Evolutionary conservation across 2,113 vertebrate species (phyloP).

Genomic region (Pelodiscus sinensis): DNA sequence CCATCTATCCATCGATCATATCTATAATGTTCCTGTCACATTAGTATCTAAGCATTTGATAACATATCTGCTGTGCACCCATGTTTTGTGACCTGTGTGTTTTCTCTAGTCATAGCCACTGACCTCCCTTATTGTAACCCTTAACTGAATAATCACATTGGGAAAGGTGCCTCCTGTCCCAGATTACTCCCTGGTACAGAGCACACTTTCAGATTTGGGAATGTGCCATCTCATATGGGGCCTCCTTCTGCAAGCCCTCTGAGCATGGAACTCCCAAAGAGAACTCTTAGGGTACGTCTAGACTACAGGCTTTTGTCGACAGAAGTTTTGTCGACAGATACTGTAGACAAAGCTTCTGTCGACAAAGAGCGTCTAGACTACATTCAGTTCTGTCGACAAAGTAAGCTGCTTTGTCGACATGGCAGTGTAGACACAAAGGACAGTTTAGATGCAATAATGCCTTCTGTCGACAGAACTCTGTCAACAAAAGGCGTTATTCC

Average conservation of each 20-base stretch:
- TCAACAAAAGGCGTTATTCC: no score
- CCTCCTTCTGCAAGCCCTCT: neutral
- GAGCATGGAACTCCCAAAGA: accelerated
- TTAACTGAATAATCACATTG: neutral
- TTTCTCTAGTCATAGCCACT: neutral
- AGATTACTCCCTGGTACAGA: neutral
- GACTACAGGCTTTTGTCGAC: no score
- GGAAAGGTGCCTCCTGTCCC: accelerated
- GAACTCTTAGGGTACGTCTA: no score
- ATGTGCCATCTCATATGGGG: neutral
- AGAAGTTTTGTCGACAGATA: no score
- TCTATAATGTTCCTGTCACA: accelerated
- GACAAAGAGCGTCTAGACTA: no score
- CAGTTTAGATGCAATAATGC: no score
- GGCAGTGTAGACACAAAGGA: no score
- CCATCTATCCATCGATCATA: neutral
- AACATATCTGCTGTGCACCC: neutral
- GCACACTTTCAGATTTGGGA: accelerated
- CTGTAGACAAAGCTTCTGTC: no score
- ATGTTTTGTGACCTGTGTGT: accelerated
- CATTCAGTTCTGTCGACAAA: no score
- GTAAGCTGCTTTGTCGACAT: no score
- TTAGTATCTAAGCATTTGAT: neutral
- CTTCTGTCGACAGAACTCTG: no score
- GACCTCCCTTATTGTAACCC: neutral